Conservation (phyloP, 92 coral and sea anemone genomes). For the Metridium senile region DNA sequence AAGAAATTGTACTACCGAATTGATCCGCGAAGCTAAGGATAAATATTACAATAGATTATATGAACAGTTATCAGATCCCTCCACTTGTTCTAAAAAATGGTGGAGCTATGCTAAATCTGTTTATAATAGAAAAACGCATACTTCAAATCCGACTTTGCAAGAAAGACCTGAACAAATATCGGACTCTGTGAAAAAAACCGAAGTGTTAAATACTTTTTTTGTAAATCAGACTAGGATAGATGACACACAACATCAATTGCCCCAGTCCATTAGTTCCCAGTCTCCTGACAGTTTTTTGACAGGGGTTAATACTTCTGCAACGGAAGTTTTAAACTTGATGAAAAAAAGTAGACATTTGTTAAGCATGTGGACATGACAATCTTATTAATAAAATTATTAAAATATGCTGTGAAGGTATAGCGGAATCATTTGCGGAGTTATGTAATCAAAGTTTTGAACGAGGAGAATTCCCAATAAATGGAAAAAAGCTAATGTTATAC, state of each 20-base stretch:
- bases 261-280: not conserved
- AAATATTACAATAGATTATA: slow-evolving; percentile 43
- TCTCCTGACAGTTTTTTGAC: not conserved
- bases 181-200: not conserved
- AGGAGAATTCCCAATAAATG: not conserved
- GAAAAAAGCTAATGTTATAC: not conserved
- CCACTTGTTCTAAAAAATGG: slow-evolving; percentile 60
- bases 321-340: not conserved
- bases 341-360: not conserved
- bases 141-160: slow-evolving; percentile 35
- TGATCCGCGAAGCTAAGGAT: slow-evolving; percentile 32
- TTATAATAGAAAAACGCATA: slow-evolving; percentile 41
- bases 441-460: not conserved
- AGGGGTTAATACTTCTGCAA: not conserved
- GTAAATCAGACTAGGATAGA: not conserved
- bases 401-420: not conserved
- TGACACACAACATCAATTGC: not conserved
- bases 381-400: not conserved
- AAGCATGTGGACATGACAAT: not conserved
- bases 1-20: slow-evolving; percentile 22
- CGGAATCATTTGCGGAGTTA: not conserved
- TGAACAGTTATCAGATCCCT: slow-evolving; percentile 52
- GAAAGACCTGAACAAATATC: slow-evolving; percentile 17
- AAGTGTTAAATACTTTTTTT: too few relatives aligned
- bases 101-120: slow-evolving; percentile 58